Evolutionary conservation across 2,113 vertebrate species (phyloP).

Genomic region (Theropithecus gelada): DNA sequence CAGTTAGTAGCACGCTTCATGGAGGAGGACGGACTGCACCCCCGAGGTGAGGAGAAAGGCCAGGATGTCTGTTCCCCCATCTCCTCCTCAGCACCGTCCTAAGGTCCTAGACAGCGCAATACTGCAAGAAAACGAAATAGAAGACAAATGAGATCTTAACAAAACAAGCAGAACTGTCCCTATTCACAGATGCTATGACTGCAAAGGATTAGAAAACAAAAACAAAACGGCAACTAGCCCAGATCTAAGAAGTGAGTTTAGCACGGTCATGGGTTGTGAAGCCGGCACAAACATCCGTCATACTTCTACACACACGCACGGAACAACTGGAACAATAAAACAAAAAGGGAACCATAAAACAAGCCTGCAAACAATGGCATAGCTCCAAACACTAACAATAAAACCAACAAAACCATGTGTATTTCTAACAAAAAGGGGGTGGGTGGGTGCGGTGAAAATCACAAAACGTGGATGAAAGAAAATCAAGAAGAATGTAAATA

Average conservation of each 20-base stretch:
- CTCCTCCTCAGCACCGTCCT: fast-evolving
- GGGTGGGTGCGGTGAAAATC: background rate
- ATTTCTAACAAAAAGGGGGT: background rate
- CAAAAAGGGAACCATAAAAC: too few relatives aligned
- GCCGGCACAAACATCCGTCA: background rate
- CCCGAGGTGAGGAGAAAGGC: background rate
- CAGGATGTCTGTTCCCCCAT: fast-evolving
- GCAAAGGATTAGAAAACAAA: background rate
- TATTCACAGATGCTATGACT: background rate
- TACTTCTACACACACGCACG: background rate
- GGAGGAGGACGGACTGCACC: background rate
- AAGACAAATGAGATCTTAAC: background rate
- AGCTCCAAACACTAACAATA: background rate
- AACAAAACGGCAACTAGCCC: background rate
- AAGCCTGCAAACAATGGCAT: too few relatives aligned
- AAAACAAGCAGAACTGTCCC: background rate
- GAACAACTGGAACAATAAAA: background rate
- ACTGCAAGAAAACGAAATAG: background rate
- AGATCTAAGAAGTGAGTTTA: background rate
- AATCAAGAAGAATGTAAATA: background rate
- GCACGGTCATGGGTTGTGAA: background rate
- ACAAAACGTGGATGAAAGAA: background rate
- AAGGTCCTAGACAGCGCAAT: fast-evolving
- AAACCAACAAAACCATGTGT: background rate
- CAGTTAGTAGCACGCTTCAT: fast-evolving